phyloP scores from a whole-genome alignment of 2,797 vertebrate genomes.

The Gymnoscopelus braueri region DNA sequence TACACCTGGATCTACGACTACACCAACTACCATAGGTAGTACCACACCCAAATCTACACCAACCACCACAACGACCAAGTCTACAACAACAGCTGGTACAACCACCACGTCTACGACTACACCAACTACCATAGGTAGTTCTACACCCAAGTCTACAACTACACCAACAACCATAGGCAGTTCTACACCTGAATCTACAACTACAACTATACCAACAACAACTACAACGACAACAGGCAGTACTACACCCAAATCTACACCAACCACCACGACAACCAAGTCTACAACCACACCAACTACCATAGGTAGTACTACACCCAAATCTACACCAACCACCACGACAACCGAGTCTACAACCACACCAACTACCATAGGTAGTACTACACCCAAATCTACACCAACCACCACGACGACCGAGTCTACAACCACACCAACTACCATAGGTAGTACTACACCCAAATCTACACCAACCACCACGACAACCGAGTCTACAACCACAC shows the following conservation, averaged over 20 bases:
- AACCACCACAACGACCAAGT: not conserved
- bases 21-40: not conserved
- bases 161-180: not conserved
- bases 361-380: not conserved
- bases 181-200: not conserved
- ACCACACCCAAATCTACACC: not conserved
- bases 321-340: too few species aligned
- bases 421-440: not conserved
- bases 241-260: not conserved
- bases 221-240: not conserved
- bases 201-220: not conserved
- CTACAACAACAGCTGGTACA: not conserved
- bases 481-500: not conserved
- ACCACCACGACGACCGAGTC: not conserved
- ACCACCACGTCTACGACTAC: not conserved
- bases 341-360: too few species aligned
- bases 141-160: not conserved
- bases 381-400: conserved; percentile 3
- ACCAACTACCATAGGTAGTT: not conserved
- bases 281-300: not conserved
- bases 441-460: not conserved
- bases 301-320: not conserved
- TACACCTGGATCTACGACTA: not conserved
- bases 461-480: not conserved
- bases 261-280: not conserved